These are phyloP conservation scores for Propithecus coquereli DNA, from an alignment of 2,113 vertebrate genomes.

Conservation along the genomic window DNA sequence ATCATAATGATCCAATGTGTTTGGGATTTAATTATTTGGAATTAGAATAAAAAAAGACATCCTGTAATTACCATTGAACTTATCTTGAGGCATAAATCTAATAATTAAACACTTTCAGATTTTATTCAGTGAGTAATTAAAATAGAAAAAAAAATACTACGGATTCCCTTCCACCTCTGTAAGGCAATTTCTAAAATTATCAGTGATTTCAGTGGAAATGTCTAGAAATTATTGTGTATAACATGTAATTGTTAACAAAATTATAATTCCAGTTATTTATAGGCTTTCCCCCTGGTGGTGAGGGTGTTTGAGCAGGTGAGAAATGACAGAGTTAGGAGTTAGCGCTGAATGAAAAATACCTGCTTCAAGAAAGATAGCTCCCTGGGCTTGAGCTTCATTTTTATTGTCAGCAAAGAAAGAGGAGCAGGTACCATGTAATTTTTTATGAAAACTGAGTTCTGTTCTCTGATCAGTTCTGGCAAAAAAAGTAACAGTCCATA, in stretches of 20 bases:
- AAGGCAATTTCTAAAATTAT: slow-evolving; percentile 63
- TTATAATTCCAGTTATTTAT: slow-evolving; percentile 25
- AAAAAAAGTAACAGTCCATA: slow-evolving; percentile 39
- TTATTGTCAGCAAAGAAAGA: slow-evolving; percentile 25
- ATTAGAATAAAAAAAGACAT: slow-evolving; percentile 80
- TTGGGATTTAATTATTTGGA: slow-evolving; percentile 83
- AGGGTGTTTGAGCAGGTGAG: slow-evolving; percentile 3
- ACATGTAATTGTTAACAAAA: slow-evolving; percentile 42
- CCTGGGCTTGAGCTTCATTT: background rate
- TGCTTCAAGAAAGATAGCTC: background rate
- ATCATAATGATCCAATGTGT: slow-evolving; percentile 66
- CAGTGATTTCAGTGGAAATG: slow-evolving; percentile 58
- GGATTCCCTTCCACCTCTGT: slow-evolving; percentile 17
- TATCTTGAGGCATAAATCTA: slow-evolving; percentile 83
- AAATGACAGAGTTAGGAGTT: background rate
- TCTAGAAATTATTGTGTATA: slow-evolving; percentile 31
- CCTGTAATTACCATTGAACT: slow-evolving; percentile 82
- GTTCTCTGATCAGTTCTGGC: slow-evolving; percentile 52
- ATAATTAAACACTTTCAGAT: slow-evolving; percentile 83
- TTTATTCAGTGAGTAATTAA: slow-evolving; percentile 79
- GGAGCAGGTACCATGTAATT: background rate
- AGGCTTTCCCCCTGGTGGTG: background rate
- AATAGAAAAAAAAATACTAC: slow-evolving; percentile 53
- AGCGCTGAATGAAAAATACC: slow-evolving; percentile 19
- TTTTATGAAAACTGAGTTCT: slow-evolving; percentile 52